A percentile compares a stretch with the other conserved stretches of the same genome.
These are phyloP conservation scores for Premnoplex brunnescens DNA, from an alignment of 2,797 vertebrate genomes.

Conservation along the genomic window DNA sequence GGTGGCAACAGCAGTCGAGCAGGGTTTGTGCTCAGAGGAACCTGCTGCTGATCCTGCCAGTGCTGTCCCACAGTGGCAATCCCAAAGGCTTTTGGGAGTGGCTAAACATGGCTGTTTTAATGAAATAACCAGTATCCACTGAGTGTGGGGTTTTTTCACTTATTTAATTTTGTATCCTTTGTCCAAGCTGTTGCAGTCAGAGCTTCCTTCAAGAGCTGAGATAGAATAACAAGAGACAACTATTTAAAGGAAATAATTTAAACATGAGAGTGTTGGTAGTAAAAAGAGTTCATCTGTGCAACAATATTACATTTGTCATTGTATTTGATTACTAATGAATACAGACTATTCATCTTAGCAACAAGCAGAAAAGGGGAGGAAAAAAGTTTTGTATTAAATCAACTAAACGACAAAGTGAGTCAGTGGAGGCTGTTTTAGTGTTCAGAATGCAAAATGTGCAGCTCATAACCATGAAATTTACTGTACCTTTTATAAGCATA, in stretches of 20 bases:
- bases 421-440: slow-evolving; percentile 69
- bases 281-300: slow-evolving; percentile 56
- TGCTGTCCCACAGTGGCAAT: neutral
- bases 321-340: slow-evolving; percentile 75
- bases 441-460: slow-evolving; percentile 66
- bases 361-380: slow-evolving; percentile 57
- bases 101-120: neutral
- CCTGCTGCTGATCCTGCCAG: neutral
- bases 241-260: slow-evolving; percentile 73
- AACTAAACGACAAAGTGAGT: slow-evolving; percentile 70
- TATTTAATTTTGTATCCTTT: neutral
- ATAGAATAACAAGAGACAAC: slow-evolving; percentile 22
- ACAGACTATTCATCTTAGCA: slow-evolving; percentile 67
- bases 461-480: slow-evolving; percentile 66
- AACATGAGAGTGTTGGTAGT: slow-evolving; percentile 54
- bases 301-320: slow-evolving; percentile 64
- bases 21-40: neutral
- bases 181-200: neutral
- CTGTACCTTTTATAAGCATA: slow-evolving; percentile 65
- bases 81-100: neutral
- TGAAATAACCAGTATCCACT: neutral
- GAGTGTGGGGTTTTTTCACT: neutral
- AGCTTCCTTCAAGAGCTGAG: slow-evolving; percentile 25
- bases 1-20: neutral
- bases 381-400: slow-evolving; percentile 75